Conservation (phyloP, 2,888 invertebrate species). For the Microplitis deprimator region DNA sequence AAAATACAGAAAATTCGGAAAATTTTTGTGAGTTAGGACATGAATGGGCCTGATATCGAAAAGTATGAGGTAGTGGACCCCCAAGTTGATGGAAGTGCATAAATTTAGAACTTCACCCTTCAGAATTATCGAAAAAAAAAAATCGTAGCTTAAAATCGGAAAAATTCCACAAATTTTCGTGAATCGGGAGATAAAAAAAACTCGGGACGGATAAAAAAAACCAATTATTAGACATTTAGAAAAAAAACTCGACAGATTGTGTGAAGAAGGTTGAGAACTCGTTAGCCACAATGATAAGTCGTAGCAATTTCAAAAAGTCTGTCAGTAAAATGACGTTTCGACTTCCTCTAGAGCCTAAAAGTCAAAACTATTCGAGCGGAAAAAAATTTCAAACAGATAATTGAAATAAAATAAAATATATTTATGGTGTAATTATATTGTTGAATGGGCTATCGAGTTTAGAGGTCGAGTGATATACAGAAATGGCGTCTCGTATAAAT, state of each 20-base stretch:
- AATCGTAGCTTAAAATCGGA: no score
- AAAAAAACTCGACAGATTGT: slow-evolving; percentile 46
- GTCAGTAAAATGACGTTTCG: slow-evolving; percentile 18
- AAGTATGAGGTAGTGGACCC: no score
- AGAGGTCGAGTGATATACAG: slow-evolving; percentile 38
- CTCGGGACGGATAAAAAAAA: not conserved
- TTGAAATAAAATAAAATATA: slow-evolving; percentile 11
- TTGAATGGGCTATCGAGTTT: slow-evolving; percentile 17
- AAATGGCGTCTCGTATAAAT: slow-evolving; percentile 62
- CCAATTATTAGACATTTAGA: not conserved
- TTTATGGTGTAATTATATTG: not conserved
- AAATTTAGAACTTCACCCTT: no score
- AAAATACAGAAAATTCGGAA: no score
- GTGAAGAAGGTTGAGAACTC: slow-evolving; percentile 67
- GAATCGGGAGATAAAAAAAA: not conserved
- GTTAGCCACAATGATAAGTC: slow-evolving; percentile 70
- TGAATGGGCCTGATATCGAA: no score
- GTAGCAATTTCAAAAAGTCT: slow-evolving; percentile 66
- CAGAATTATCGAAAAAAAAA: no score
- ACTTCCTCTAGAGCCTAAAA: no score
- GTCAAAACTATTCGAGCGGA: no score
- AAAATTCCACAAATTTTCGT: not conserved
- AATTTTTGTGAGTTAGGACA: no score
- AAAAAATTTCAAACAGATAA: no score
- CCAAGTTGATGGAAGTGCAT: no score